These are phyloP conservation scores for Sinopyrophorus schimmeli DNA, from an alignment of 2,888 invertebrate genomes.

Conservation along the genomic window DNA sequence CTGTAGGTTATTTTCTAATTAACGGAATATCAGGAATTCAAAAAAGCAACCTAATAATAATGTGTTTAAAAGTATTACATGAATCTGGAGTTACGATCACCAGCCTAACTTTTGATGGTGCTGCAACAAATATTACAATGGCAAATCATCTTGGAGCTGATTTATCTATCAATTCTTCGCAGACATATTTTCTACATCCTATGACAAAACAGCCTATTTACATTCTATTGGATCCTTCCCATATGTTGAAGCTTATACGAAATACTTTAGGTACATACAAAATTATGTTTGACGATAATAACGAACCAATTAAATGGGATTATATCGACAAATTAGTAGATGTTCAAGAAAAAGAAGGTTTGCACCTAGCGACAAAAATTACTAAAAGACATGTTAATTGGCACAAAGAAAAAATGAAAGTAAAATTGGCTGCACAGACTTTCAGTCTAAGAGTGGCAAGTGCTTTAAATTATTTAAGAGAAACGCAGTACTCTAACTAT, in stretches of 20 bases:
- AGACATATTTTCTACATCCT: slow-evolving; percentile 30
- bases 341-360: slow-evolving; percentile 35
- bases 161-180: slow-evolving; percentile 5
- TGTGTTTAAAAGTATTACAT: slow-evolving; percentile 33
- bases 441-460: slow-evolving; percentile 36
- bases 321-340: slow-evolving; percentile 34
- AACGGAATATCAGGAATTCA: slow-evolving; percentile 37
- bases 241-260: slow-evolving; percentile 28
- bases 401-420: slow-evolving; percentile 37
- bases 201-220: slow-evolving; percentile 14
- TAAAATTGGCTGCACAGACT: slow-evolving; percentile 37
- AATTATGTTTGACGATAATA: slow-evolving; percentile 20
- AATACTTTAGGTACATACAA: slow-evolving; percentile 22
- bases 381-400: slow-evolving; percentile 28
- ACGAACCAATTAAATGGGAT: slow-evolving; percentile 31
- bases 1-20: slow-evolving; percentile 41
- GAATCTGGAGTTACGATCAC: slow-evolving; percentile 34
- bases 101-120: slow-evolving; percentile 42
- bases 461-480: slow-evolving; percentile 30
- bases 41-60: slow-evolving; percentile 35
- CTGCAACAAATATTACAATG: slow-evolving; percentile 35
- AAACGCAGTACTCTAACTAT: slow-evolving; percentile 12
- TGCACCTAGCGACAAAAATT: slow-evolving; percentile 37
- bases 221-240: slow-evolving; percentile 21
- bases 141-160: slow-evolving; percentile 23